A percentile compares a stretch with the other conserved stretches of the same genome.
Conservation (phyloP, 2,888 invertebrate genomes). For the Lasioglossum zephyrum region DNA sequence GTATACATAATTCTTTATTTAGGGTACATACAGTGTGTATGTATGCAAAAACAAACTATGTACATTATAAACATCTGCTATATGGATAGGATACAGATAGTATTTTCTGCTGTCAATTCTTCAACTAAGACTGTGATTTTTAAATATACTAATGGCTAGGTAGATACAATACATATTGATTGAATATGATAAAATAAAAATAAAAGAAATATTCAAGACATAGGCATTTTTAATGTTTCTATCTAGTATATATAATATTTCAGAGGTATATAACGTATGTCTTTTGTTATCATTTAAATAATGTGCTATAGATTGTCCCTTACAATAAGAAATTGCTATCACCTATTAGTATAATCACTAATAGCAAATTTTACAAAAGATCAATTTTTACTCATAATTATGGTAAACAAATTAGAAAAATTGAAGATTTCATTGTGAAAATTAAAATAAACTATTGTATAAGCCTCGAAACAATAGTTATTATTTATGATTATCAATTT, state of each 20-base stretch:
- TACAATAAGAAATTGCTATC: conserved; percentile 5
- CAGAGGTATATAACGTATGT: background rate
- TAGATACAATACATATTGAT: conserved; percentile 82
- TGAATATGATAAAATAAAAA: conserved; percentile 81
- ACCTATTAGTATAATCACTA: conserved; percentile 6
- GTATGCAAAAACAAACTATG: conserved; percentile 75
- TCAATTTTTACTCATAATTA: background rate
- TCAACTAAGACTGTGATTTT: conserved; percentile 84
- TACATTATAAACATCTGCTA: conserved; percentile 76
- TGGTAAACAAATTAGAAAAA: conserved; percentile 1
- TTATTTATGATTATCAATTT: conserved; percentile 1
- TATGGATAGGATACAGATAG: conserved; percentile 82
- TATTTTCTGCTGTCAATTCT: conserved; percentile 84
- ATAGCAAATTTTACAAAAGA: background rate
- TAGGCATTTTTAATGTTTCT: conserved; percentile 43
- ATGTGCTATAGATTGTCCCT: conserved; percentile 6
- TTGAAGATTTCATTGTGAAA: background rate
- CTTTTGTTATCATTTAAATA: conserved; percentile 13
- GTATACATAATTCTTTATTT: conserved; percentile 66
- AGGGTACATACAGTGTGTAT: conserved; percentile 64
- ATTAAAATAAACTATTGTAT: conserved; percentile 12
- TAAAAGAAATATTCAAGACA: conserved; percentile 57
- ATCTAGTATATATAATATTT: conserved; percentile 25
- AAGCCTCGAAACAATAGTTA: conserved; percentile 7
- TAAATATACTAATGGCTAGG: conserved; percentile 83